These are phyloP conservation scores for Drosophila kanekoi DNA, from an alignment of 2,888 invertebrate genomes.

Conservation along the genomic window DNA sequence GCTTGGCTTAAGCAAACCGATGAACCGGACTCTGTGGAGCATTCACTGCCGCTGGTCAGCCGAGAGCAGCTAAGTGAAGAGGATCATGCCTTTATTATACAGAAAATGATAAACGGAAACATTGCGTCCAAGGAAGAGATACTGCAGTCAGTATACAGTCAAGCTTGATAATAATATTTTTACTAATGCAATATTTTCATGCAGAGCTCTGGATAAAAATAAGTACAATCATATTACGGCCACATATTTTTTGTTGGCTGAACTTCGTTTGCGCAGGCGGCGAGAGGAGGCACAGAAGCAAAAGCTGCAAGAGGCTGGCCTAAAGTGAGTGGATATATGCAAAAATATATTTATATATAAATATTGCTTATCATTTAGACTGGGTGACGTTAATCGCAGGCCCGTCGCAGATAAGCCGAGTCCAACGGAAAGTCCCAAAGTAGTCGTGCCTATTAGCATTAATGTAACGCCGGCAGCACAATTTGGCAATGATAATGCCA, in stretches of 20 bases:
- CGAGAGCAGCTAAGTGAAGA: constrained; percentile 96
- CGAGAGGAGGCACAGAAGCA: constrained; percentile 88
- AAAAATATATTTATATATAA: neutral
- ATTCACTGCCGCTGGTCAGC: constrained; percentile 93
- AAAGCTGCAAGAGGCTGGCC: constrained; percentile 68
- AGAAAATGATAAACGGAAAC: constrained; percentile 97
- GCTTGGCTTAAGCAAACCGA: constrained; percentile 90
- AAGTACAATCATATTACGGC: constrained; percentile 99
- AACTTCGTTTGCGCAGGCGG: constrained; percentile 93
- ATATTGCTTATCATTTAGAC: constrained; percentile 30
- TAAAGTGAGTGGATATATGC: constrained; percentile 57
- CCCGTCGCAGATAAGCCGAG: constrained; percentile 63
- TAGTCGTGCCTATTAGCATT: constrained; percentile 80
- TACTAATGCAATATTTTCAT: constrained; percentile 8
- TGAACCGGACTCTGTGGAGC: constrained; percentile 83
- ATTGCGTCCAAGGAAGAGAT: constrained; percentile 98
- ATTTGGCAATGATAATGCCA: constrained; percentile 72
- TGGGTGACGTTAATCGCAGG: constrained; percentile 52
- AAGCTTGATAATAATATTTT: neutral
- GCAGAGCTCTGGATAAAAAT: constrained; percentile 95
- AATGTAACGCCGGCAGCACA: constrained; percentile 79
- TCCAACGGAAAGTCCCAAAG: constrained; percentile 74
- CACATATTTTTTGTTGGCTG: constrained; percentile 98
- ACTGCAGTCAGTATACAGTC: constrained; percentile 88
- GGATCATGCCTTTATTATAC: constrained; percentile 95